Percentiles rank a stretch among this genome's conserved stretches.
Evolutionary conservation across 30 jellyfish, hydroid and myxozoan species (phyloP).

Genomic region (Sanderia malayensis): DNA sequence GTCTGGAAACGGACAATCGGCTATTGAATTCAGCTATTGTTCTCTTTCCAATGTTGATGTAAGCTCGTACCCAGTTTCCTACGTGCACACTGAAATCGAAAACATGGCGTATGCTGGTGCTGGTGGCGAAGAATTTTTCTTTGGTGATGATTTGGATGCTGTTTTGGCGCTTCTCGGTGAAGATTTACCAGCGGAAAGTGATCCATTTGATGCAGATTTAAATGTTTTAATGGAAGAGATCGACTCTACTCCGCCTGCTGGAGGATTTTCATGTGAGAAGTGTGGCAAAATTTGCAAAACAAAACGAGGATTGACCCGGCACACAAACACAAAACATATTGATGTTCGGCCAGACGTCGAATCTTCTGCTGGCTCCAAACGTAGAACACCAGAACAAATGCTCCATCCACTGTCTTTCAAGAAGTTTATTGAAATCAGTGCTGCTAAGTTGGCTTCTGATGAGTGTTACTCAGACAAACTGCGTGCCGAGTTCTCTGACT

Average conservation of each 20-base stretch:
- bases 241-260: slow-evolving; percentile 1
- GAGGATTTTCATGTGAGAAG: slow-evolving; percentile 33
- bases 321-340: slow-evolving; percentile 20
- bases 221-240: slow-evolving; percentile 22
- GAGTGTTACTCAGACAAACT: slow-evolving; percentile 58
- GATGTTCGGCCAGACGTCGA: slow-evolving; percentile 3
- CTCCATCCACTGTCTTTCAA: slow-evolving; percentile 48
- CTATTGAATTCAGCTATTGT: slow-evolving; percentile 29
- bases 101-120: background rate
- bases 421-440: slow-evolving; percentile 14
- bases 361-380: background rate
- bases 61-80: slow-evolving; percentile 39
- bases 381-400: slow-evolving; percentile 25
- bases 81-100: slow-evolving; percentile 20
- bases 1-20: too few species aligned
- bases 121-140: background rate
- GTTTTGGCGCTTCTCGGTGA: slow-evolving; percentile 24
- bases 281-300: slow-evolving; percentile 38
- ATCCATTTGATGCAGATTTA: slow-evolving; percentile 20
- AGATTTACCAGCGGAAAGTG: too few species aligned
- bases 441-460: slow-evolving; percentile 32
- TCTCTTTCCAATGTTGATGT: slow-evolving; percentile 10
- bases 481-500: slow-evolving; percentile 27
- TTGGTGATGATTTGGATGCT: too few species aligned
- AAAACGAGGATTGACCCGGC: slow-evolving; percentile 40